Percentiles rank a stretch among this genome's conserved stretches.
phyloP scores from a whole-genome alignment of 2,113 vertebrate genomes.

The Periophthalmodon schlosseri region DNA sequence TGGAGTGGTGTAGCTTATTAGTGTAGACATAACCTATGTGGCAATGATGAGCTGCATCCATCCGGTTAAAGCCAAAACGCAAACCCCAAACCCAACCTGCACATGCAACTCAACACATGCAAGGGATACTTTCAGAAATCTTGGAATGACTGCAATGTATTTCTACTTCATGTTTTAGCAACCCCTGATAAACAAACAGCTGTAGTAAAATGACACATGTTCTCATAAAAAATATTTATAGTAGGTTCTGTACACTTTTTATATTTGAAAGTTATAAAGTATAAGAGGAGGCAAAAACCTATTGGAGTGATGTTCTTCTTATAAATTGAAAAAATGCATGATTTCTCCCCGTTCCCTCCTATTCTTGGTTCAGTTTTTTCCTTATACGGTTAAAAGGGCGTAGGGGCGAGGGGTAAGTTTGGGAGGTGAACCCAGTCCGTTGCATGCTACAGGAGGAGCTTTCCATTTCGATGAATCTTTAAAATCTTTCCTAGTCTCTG shows the following conservation, averaged over 20 bases:
- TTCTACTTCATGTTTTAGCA: conserved; percentile 74
- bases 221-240: conserved; percentile 95
- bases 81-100: conserved; percentile 41
- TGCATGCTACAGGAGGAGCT: conserved; percentile 91
- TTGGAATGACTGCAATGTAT: conserved; percentile 80
- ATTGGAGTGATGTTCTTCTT: conserved; percentile 78
- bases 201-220: conserved; percentile 82
- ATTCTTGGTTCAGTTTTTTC: conserved; percentile 63
- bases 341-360: conserved; percentile 65
- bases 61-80: conserved; percentile 41
- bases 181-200: conserved; percentile 81
- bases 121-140: conserved; percentile 83
- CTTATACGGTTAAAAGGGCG: conserved; percentile 37
- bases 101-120: conserved; percentile 78
- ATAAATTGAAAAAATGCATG: conserved; percentile 79
- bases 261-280: conserved; percentile 94
- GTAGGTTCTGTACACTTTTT: conserved; percentile 86
- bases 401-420: conserved; percentile 22
- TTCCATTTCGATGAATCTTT: conserved; percentile 98
- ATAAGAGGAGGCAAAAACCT: conserved; percentile 83
- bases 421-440: conserved; percentile 52
- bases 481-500: conserved; percentile 99
- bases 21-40: conserved; percentile 20
- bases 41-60: conserved; percentile 77
- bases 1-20: neutral